Conservation (phyloP, 2,888 invertebrate genomes). For the Trichogramma dendrolimi region DNA sequence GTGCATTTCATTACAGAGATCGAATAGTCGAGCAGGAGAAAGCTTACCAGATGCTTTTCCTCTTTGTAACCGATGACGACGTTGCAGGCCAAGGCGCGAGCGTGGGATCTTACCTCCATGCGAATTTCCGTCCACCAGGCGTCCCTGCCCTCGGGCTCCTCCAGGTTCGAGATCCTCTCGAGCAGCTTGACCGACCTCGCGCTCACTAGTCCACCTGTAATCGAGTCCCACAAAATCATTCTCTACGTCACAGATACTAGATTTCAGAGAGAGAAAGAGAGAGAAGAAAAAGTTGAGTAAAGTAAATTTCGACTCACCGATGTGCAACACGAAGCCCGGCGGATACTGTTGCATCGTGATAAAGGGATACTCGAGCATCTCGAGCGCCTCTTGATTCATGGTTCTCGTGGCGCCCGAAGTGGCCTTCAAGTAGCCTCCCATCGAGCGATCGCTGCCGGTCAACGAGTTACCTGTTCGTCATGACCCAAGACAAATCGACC, state of each 20-base stretch:
- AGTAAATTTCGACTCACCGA: slow-evolving; percentile 59
- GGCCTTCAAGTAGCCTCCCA: slow-evolving; percentile 57
- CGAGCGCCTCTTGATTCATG: slow-evolving; percentile 74
- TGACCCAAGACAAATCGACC: no score
- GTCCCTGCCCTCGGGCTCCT: slow-evolving; percentile 87
- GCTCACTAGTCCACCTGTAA: slow-evolving; percentile 72
- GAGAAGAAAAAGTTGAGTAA: background rate
- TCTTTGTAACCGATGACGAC: slow-evolving; percentile 93
- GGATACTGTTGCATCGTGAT: slow-evolving; percentile 90
- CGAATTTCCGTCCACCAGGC: slow-evolving; percentile 97
- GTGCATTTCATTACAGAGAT: slow-evolving; percentile 1
- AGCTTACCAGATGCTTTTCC: slow-evolving; percentile 80
- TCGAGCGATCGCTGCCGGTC: slow-evolving; percentile 63
- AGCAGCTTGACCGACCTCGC: slow-evolving; percentile 79
- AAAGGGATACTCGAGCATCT: slow-evolving; percentile 93
- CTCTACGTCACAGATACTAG: no score
- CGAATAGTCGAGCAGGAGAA: background rate
- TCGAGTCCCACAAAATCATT: no score
- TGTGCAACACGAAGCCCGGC: slow-evolving; percentile 78
- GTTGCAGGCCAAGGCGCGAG: slow-evolving; percentile 86
- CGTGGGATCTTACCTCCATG: slow-evolving; percentile 92
- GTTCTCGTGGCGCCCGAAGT: slow-evolving; percentile 59
- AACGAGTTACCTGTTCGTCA: slow-evolving; percentile 67
- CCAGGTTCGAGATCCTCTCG: slow-evolving; percentile 75
- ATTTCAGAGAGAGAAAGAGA: no score